Conservation (phyloP, 2,797 vertebrate genomes). For the Girardinus metallicus region DNA sequence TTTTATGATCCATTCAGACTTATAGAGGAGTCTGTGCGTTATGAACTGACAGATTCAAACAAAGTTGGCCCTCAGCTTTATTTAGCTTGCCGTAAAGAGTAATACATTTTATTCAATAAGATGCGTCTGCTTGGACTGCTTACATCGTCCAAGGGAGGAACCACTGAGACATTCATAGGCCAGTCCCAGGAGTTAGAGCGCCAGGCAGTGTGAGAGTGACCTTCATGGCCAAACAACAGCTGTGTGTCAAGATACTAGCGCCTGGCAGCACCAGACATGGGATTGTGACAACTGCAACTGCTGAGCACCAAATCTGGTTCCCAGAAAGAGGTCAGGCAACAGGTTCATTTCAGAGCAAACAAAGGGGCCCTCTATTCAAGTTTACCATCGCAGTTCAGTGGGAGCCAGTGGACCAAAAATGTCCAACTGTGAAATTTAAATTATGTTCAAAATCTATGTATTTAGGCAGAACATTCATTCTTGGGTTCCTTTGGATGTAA, state of each 20-base stretch:
- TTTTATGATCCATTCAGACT: background rate
- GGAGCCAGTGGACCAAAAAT: background rate
- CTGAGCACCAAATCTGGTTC: background rate
- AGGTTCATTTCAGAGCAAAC: background rate
- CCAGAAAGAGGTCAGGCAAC: background rate
- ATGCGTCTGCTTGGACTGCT: background rate
- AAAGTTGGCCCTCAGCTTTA: background rate
- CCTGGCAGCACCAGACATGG: background rate
- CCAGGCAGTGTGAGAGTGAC: background rate
- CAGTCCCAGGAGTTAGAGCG: background rate
- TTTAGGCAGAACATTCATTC: background rate
- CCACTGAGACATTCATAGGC: background rate
- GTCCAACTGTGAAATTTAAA: background rate
- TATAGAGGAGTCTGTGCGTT: background rate
- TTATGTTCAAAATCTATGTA: too few species aligned
- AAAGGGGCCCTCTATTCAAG: background rate
- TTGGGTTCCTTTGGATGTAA: background rate
- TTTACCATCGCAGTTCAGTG: background rate
- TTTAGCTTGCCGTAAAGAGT: background rate
- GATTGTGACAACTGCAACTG: background rate
- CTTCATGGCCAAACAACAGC: background rate
- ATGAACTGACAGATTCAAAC: background rate
- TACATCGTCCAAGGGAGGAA: background rate
- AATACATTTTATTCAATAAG: background rate
- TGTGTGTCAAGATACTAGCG: background rate